Conservation (phyloP, 2,797 vertebrate genomes). For the Sebastes minor region DNA sequence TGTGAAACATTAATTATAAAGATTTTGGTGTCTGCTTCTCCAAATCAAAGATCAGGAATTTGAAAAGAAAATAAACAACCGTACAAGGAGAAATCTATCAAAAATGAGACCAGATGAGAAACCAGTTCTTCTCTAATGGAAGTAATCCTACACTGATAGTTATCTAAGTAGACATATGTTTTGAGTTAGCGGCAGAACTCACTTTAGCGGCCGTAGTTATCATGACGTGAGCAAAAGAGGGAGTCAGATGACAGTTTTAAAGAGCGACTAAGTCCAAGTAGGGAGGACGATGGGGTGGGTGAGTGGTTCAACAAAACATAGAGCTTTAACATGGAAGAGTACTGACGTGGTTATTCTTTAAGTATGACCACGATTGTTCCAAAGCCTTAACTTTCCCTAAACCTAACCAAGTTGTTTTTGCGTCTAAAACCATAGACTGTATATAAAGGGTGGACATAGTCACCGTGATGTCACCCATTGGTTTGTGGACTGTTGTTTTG, state of each 20-base stretch:
- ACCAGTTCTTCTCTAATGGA: not conserved
- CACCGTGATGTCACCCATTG: no score
- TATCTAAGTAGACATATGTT: not conserved
- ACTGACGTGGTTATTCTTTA: not conserved
- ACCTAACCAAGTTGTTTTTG: not conserved
- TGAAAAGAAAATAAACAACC: fast-evolving
- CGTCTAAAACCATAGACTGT: not conserved
- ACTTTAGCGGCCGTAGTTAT: not conserved
- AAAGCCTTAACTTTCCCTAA: not conserved
- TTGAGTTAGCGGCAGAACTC: not conserved
- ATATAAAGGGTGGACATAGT: no score
- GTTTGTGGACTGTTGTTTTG: no score
- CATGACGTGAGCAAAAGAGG: not conserved
- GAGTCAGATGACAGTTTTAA: not conserved
- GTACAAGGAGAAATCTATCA: not conserved
- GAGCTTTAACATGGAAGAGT: not conserved
- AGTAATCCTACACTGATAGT: not conserved
- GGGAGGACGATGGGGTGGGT: not conserved
- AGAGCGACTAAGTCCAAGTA: not conserved
- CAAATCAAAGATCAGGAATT: not conserved
- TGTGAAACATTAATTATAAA: not conserved
- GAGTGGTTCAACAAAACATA: fast-evolving
- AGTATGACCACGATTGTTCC: not conserved
- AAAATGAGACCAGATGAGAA: not conserved
- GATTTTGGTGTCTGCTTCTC: not conserved